phyloP scores from a whole-genome alignment of 2,113 vertebrate species.

The Plestiodon gilberti region DNA sequence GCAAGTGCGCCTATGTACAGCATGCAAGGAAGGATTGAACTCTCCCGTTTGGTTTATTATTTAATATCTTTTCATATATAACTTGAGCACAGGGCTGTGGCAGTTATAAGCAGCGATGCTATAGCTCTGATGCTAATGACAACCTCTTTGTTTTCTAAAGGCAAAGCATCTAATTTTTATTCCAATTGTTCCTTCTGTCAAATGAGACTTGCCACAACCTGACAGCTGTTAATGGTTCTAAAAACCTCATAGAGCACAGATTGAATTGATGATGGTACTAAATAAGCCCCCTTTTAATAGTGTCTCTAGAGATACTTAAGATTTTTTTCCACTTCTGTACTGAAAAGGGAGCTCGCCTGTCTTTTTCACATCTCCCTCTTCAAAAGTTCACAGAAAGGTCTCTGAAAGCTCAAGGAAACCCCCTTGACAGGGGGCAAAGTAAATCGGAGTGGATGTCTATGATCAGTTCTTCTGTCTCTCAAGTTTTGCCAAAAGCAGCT shows the following conservation, averaged over 20 bases:
- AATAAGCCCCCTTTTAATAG: background rate
- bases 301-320: background rate
- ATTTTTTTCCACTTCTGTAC: background rate
- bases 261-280: background rate
- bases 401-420: no score
- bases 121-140: background rate
- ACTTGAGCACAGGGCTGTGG: background rate
- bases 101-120: background rate
- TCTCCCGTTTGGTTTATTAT: background rate
- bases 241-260: background rate
- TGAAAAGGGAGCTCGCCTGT: background rate
- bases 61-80: background rate
- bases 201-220: background rate
- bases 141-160: background rate
- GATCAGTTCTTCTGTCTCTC: background rate
- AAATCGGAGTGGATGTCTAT: background rate
- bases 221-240: background rate
- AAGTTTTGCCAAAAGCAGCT: no score
- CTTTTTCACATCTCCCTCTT: background rate
- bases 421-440: no score
- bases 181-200: background rate
- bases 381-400: no score
- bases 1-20: background rate
- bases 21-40: background rate
- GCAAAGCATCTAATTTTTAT: background rate